These are phyloP conservation scores for Chaetodon auriga DNA, from an alignment of 2,113 vertebrate species.

Conservation along the genomic window DNA sequence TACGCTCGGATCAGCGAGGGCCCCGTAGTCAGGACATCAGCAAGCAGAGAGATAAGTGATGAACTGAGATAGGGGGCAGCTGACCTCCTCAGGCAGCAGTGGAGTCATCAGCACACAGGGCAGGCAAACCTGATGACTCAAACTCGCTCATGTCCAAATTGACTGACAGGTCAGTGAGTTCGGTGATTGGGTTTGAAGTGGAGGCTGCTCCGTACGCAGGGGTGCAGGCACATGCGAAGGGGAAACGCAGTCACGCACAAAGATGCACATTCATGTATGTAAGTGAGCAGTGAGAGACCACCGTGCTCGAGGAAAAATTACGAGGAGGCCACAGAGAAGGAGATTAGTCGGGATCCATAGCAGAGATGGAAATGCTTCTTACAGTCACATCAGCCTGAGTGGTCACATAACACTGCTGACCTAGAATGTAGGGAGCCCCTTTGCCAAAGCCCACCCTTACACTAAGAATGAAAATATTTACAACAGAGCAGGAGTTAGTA, in stretches of 20 bases:
- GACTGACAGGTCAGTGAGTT: constrained; percentile 78
- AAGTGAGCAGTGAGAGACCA: constrained; percentile 24
- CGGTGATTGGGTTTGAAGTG: constrained; percentile 42
- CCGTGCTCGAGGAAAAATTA: constrained; percentile 41
- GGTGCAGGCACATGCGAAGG: constrained; percentile 25
- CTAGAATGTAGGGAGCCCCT: constrained; percentile 71
- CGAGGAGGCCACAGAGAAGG: constrained; percentile 50
- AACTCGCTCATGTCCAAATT: constrained; percentile 60
- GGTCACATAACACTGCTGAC: constrained; percentile 60
- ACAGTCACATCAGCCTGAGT: constrained; percentile 54
- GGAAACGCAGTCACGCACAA: constrained; percentile 45
- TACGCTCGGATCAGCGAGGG: constrained; percentile 12
- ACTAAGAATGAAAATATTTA: constrained; percentile 74
- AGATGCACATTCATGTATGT: constrained; percentile 54
- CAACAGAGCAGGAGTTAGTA: constrained; percentile 55
- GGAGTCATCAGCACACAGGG: constrained; percentile 59
- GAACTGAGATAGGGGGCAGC: constrained; percentile 49
- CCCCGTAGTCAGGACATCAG: constrained; percentile 42
- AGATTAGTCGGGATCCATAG: constrained; percentile 52
- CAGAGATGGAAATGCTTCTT: constrained; percentile 55
- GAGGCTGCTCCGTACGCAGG: constrained; percentile 8
- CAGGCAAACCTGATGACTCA: constrained; percentile 77
- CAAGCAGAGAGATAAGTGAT: constrained; percentile 60
- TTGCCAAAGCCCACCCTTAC: constrained; percentile 54
- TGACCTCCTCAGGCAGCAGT: constrained; percentile 44